phyloP scores from a whole-genome alignment of 23 tunicate species.

The Diplosoma virens region DNA sequence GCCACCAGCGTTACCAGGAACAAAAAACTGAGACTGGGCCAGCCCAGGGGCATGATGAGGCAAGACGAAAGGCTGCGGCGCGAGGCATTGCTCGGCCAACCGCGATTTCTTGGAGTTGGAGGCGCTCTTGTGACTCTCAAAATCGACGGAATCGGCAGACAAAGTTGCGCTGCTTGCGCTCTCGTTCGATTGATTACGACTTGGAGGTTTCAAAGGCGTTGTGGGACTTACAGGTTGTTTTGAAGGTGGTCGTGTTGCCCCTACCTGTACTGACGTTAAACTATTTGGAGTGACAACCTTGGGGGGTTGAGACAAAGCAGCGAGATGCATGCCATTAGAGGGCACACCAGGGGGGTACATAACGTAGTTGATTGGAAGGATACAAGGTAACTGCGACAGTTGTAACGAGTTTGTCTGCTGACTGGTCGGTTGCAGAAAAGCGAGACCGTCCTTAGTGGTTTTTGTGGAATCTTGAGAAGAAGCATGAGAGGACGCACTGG shows the following conservation, averaged over 20 bases:
- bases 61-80: not conserved
- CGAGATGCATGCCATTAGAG: conserved; percentile 1
- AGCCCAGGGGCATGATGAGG: not conserved
- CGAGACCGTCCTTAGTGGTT: not conserved
- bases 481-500: not conserved
- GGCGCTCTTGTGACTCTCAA: not conserved
- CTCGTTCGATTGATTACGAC: conserved; percentile 14
- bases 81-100: not conserved
- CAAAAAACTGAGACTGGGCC: conserved; percentile 1
- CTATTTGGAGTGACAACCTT: not conserved
- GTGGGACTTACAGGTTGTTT: conserved; percentile 6
- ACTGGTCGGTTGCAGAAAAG: not conserved
- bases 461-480: too few relatives aligned
- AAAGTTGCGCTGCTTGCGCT: conserved; percentile 45
- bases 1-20: conserved; percentile 19
- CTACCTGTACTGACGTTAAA: not conserved
- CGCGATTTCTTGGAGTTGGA: conserved; percentile 4
- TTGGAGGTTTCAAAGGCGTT: not conserved
- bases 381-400: conserved; percentile 13
- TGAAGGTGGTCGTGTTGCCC: not conserved
- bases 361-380: conserved; percentile 36
- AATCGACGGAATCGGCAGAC: conserved; percentile 33
- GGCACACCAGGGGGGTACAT: conserved; percentile 33
- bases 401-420: not conserved
- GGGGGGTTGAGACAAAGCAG: conserved; percentile 8